These are phyloP conservation scores for Argyresthia albistria DNA, from an alignment of 2,888 invertebrate species.

Conservation along the genomic window DNA sequence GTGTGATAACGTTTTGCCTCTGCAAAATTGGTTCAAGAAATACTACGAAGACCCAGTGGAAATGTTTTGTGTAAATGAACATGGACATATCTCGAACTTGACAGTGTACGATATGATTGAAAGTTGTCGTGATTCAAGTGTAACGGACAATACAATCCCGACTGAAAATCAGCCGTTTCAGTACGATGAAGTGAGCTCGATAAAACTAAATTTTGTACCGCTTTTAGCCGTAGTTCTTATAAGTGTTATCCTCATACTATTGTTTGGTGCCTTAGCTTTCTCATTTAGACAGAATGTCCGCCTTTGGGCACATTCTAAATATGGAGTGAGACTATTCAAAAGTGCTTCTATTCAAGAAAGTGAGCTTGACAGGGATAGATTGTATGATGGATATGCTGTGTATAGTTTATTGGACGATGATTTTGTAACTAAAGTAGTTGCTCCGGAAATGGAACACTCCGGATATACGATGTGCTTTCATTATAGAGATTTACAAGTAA, in stretches of 20 bases:
- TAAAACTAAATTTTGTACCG: conserved; percentile 79
- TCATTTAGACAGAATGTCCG: conserved; percentile 85
- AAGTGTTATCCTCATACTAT: conserved; percentile 79
- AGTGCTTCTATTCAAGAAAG: conserved; percentile 70
- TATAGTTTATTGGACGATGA: conserved; percentile 87
- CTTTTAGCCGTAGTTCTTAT: conserved; percentile 81
- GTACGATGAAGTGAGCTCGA: conserved; percentile 78
- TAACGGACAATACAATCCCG: conserved; percentile 67
- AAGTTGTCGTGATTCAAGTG: conserved; percentile 60
- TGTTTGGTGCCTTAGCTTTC: conserved; percentile 80
- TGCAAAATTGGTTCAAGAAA: conserved; percentile 79
- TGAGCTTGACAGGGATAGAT: conserved; percentile 75
- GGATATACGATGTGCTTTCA: conserved; percentile 77
- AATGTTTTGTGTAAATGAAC: conserved; percentile 76
- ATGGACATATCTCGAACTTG: conserved; percentile 44
- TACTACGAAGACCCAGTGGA: conserved; percentile 75
- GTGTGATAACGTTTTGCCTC: conserved; percentile 76
- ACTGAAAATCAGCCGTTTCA: conserved; percentile 71
- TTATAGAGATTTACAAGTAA: conserved; percentile 76
- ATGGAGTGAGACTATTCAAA: conserved; percentile 84
- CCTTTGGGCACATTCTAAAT: conserved; percentile 85
- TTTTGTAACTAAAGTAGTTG: conserved; percentile 78
- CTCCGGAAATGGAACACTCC: conserved; percentile 81
- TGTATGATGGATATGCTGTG: conserved; percentile 90
- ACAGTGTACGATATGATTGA: conserved; percentile 62